Evolutionary conservation across 2,888 invertebrate genomes (phyloP).

Genomic region (Chaitophorus viminalis): DNA sequence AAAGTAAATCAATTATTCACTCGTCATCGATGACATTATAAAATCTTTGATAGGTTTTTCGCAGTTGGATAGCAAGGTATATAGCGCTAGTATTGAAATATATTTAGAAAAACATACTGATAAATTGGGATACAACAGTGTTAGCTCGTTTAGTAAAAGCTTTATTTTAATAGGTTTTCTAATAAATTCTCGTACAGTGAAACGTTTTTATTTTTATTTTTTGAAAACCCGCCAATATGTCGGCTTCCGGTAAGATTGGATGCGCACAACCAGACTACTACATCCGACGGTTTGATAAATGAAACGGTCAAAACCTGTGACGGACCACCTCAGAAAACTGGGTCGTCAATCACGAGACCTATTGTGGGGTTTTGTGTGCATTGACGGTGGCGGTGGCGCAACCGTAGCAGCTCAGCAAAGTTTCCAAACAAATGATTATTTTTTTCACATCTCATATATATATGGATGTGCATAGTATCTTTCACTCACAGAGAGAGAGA

Average conservation of each 20-base stretch:
- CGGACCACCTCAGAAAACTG: constrained; percentile 57
- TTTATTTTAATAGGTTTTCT: background rate
- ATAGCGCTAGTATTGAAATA: too few species aligned
- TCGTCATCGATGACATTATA: too few species aligned
- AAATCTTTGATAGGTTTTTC: too few species aligned
- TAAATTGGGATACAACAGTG: background rate
- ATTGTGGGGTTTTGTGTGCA: constrained; percentile 51
- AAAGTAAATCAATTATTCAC: too few species aligned
- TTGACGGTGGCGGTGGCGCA: background rate
- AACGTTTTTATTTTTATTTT: constrained; percentile 18
- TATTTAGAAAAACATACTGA: too few species aligned
- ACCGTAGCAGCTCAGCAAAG: constrained; percentile 22
- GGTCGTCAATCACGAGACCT: constrained; percentile 55
- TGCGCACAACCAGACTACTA: constrained; percentile 14
- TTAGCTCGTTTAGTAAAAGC: background rate
- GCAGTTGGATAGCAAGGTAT: too few species aligned
- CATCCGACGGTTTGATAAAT: constrained; percentile 58
- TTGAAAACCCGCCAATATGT: constrained; percentile 50
- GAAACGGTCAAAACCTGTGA: constrained; percentile 57
- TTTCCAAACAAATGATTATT: constrained; percentile 59
- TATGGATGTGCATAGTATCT: background rate
- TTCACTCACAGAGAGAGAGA: constrained; percentile 18
- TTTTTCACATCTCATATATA: background rate
- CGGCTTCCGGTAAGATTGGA: constrained; percentile 29
- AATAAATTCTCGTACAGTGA: background rate